Evolutionary conservation across 2,113 vertebrate species (phyloP), one percentile per base, ranked within the genome.

Genomic region (Hemichromis elongatus): DNA sequence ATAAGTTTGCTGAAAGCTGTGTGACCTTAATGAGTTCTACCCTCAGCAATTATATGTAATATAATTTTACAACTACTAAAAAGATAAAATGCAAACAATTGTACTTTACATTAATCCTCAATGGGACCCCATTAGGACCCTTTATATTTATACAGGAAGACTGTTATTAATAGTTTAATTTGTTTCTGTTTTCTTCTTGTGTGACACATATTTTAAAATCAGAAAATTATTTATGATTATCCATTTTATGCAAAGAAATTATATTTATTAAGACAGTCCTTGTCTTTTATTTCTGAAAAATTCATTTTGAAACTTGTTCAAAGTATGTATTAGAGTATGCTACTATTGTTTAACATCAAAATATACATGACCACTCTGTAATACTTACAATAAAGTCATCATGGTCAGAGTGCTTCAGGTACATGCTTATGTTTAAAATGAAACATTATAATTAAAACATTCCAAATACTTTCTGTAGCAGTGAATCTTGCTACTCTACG

Each of bases 201-300:
- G n/a, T 33, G 26, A 52, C 26, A n/a, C 16, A 52, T 50, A 33
- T 75, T 30, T 9, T 6, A 0, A 30, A 52, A n/a, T 75, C 12
- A 3, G 12, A 50, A 1, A 0, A 0, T 13, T 30, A 50, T 26
- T 73, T 50, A 50, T 28, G 10, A 42, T 47, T 47, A 47, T 47
- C 24, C 14, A 47, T 3, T 37, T 70, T 45, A 45, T 70, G 37
- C 37, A 70, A 70, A 45, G 13, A 45, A 70, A 70, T 45, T 0
- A 70, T 13, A 50, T 47, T 75, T 50, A 50, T 75, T 75, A 9
- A 30, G 42, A 30, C 2, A 1, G 26, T 13, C 1, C 26, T 75
- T n/a, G 18, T 52, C 6, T 45, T 40, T 2, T 28, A 75, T 18
- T 33, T 52, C 26, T n/a, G 26, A 52, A 8, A 9, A 52, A 30